Percentiles rank a stretch among this genome's conserved stretches.
phyloP scores from a whole-genome alignment of 53 echinoderm and acorn worm species.

The Hippasteria phrygiana region DNA sequence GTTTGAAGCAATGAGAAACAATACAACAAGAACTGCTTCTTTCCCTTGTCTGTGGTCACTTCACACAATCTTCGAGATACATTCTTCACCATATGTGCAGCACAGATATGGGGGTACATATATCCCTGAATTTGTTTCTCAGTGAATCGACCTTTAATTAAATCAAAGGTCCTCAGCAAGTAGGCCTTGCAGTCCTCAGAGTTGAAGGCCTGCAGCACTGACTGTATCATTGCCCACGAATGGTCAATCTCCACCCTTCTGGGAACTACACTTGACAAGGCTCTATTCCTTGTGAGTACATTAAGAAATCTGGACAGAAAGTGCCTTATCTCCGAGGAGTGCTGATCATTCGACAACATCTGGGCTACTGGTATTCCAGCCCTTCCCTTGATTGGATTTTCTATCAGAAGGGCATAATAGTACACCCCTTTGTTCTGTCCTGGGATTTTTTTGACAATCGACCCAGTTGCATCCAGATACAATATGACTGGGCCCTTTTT shows the following conservation, averaged over 20 bases:
- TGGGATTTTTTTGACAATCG: slow-evolving; percentile 65
- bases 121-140: slow-evolving; percentile 9
- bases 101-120: slow-evolving; percentile 61
- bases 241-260: slow-evolving; percentile 59
- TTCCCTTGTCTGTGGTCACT: slow-evolving; percentile 27
- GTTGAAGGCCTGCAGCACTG: slow-evolving; percentile 55
- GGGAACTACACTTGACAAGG: slow-evolving; percentile 18
- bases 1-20: slow-evolving; percentile 60
- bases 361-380: slow-evolving; percentile 63
- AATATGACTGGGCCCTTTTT: slow-evolving; percentile 33
- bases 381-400: slow-evolving; percentile 58
- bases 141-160: not conserved
- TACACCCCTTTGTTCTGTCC: slow-evolving; percentile 59
- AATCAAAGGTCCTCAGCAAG: slow-evolving; percentile 7
- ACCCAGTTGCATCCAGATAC: slow-evolving; percentile 67
- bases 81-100: slow-evolving; percentile 67
- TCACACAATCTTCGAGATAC: slow-evolving; percentile 22
- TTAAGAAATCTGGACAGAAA: slow-evolving; percentile 54
- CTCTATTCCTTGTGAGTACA: slow-evolving; percentile 30
- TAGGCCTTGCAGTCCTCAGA: slow-evolving; percentile 50
- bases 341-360: slow-evolving; percentile 67
- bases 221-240: slow-evolving; percentile 66
- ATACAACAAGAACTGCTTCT: slow-evolving; percentile 40
- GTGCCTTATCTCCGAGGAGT: slow-evolving; percentile 64
- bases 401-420: slow-evolving; percentile 61